These are phyloP conservation scores for Sympetrum striolatum DNA, from an alignment of 2,888 invertebrate genomes.

Conservation along the genomic window DNA sequence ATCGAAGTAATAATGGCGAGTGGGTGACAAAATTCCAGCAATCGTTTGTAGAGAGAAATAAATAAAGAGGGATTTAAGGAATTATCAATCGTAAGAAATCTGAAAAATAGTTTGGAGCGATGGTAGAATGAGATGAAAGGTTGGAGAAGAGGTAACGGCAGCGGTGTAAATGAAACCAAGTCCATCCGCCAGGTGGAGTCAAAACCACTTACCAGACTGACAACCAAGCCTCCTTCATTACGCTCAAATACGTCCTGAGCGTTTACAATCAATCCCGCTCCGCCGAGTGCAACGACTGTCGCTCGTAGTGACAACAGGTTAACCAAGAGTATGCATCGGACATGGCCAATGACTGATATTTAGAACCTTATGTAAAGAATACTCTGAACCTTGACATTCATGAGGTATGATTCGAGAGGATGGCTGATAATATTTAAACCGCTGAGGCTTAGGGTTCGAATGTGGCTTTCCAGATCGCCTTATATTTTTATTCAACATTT, in stretches of 20 bases:
- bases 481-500: too few species aligned
- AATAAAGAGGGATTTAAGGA: neutral
- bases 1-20: too few species aligned
- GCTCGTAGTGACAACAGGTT: neutral
- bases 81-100: neutral
- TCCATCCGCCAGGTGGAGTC: neutral
- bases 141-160: neutral
- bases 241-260: neutral
- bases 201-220: neutral
- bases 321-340: neutral
- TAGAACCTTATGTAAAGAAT: neutral
- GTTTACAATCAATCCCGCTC: neutral
- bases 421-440: neutral
- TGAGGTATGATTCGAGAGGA: neutral
- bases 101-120: neutral
- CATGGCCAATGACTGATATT: neutral
- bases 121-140: neutral
- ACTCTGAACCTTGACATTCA: neutral
- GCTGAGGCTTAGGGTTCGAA: neutral
- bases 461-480: too few species aligned
- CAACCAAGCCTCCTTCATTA: neutral
- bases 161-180: neutral
- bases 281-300: neutral
- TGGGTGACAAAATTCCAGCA: neutral
- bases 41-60: neutral